Percentiles rank a stretch among this genome's conserved stretches.
phyloP scores from a whole-genome alignment of 2,113 vertebrate genomes.

The Aphyosemion australe region DNA sequence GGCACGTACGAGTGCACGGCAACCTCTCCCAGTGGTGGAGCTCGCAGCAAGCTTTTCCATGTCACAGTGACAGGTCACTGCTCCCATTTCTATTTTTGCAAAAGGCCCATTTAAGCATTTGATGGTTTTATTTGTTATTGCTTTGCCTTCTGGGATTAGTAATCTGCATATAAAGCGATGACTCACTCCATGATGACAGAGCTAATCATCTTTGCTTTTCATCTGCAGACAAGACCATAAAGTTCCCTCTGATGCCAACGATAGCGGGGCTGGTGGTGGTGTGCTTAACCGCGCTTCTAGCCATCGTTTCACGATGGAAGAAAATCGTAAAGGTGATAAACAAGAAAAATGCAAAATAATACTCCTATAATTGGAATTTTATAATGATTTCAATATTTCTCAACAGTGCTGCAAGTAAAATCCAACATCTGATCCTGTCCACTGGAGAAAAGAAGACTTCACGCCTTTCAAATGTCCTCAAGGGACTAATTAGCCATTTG shows the following conservation, averaged over 20 bases:
- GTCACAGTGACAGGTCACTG: constrained; percentile 72
- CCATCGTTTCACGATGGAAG: constrained; percentile 63
- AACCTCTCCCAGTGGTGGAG: constrained; percentile 28
- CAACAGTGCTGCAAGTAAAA: constrained; percentile 64
- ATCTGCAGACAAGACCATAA: constrained; percentile 62
- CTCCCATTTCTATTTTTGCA: not conserved
- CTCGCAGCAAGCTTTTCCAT: constrained; percentile 43
- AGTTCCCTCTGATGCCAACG: constrained; percentile 71
- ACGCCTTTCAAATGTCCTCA: not conserved
- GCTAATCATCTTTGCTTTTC: not conserved
- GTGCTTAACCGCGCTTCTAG: constrained; percentile 63
- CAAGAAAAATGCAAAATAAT: fast-evolving
- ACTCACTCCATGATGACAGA: not conserved
- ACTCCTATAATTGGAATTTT: not conserved
- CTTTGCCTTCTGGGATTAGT: not conserved
- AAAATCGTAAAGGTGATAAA: constrained; percentile 64
- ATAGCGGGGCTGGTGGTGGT: constrained; percentile 77
- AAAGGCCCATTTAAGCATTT: not conserved
- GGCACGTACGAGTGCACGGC: constrained; percentile 67
- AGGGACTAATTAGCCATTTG: not conserved
- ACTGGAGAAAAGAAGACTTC: not conserved
- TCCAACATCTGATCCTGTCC: not conserved
- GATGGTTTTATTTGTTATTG: not conserved
- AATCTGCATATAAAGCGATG: not conserved
- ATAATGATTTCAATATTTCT: constrained; percentile 29